Evolutionary conservation across 2,888 invertebrate species (phyloP), one percentile per base, ranked within the genome.

Genomic region (Ptilodon capucinus): DNA sequence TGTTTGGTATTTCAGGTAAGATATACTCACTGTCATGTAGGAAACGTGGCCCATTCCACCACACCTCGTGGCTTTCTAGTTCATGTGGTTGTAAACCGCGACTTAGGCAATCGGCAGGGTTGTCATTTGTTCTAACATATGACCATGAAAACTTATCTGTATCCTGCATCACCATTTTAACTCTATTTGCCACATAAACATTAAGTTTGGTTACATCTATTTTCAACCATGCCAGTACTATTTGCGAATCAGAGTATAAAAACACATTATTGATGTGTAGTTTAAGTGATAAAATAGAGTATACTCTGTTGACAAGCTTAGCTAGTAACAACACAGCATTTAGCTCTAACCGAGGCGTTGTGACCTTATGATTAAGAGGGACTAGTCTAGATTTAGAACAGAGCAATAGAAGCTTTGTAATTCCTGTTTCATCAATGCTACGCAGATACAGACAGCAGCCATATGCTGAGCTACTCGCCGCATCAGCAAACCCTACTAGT

Each of bases 181-280:
- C 57, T 38, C 59, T 56, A 32, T 60, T 60, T 6, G 54, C 49
- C 6, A 57, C 59, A 46, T 62, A 60, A 14, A 53, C 43, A n/a
- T 50, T 43, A 1, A 60, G 39, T 8, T 44, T 56, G 11, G 14
- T 30, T 11, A 41, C 16, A 3, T 57, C 42, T 9, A 44, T 55
- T 8, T 44, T 38, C 2, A 62, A 18, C 62, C 62, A 63, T 14
- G 60, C 53, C 17, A 65, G 39, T n/a, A 52, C 54, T 14, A 61
- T 60, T 44, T 58, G 42, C 3, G 63, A 65, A 25, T 63, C 65
- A 4, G 46, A 46, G 42, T 42, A 59, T 21, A 62, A 46, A 21
- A 40, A 18, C 0, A 48, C 39, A 40, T 52, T 46, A 17, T 44
- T 5, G 7, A 54, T 30, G 41, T 3, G 1, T 6, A 17, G 2